These are phyloP conservation scores for Paratilapia polleni DNA, from an alignment of 2,113 vertebrate genomes.

Conservation along the genomic window DNA sequence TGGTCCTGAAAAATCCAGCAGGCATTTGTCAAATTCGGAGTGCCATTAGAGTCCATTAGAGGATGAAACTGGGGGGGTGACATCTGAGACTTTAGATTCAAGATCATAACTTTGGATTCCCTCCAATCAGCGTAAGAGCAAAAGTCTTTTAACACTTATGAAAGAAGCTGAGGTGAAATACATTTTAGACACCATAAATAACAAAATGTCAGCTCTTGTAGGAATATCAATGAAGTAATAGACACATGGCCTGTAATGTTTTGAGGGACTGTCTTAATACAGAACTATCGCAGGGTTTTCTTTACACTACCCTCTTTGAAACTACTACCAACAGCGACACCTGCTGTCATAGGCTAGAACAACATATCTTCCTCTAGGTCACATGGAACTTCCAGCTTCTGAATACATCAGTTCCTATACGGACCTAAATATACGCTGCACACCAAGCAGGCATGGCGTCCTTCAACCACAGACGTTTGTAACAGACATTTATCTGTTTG, in stretches of 20 bases:
- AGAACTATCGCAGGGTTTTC: background rate
- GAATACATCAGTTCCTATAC: constrained; percentile 3
- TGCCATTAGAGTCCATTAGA: constrained; percentile 58
- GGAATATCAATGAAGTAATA: background rate
- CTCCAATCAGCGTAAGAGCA: constrained; percentile 19
- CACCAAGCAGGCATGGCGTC: constrained; percentile 63
- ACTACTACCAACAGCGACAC: constrained; percentile 25
- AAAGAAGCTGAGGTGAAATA: background rate
- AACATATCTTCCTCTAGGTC: fast-evolving
- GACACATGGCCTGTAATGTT: background rate
- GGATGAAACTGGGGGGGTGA: constrained; percentile 27
- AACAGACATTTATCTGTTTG: background rate
- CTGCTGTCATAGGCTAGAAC: constrained; percentile 24
- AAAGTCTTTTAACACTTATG: background rate
- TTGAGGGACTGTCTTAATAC: background rate
- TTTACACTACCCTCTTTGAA: background rate
- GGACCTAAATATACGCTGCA: constrained; percentile 30
- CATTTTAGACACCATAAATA: background rate
- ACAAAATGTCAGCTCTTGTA: background rate
- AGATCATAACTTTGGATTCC: constrained; percentile 33
- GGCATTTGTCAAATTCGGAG: constrained; percentile 52
- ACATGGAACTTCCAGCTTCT: background rate
- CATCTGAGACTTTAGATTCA: constrained; percentile 29
- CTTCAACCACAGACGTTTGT: constrained; percentile 38
- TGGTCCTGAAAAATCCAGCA: constrained; percentile 27